Evolutionary conservation across 2,113 vertebrate species (phyloP), one percentile per base, ranked within the genome.

Genomic region (Holacanthus passer): DNA sequence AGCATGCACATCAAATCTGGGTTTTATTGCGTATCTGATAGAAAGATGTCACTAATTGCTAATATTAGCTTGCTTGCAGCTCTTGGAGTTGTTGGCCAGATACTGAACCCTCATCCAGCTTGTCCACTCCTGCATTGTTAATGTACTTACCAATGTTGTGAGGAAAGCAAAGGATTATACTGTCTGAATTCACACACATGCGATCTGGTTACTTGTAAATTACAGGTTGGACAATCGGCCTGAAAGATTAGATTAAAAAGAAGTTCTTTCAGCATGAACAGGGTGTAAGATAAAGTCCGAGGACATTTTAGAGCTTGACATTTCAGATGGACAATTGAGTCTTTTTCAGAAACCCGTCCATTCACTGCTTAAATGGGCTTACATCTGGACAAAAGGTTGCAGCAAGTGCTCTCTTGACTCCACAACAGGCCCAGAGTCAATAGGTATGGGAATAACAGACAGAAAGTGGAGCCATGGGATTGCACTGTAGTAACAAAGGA

Each of bases 401-500:
- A 88, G 55, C 86, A 88, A 93, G 83, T 90, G 82, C 68, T 92
- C 88, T 88, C 88, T 82, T 90, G 88, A 90, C 82, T 88, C 66
- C 53, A 81, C 82, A 73, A 83, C 83, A 82, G 83, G 74, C 75
- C 71, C 59, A 59, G 58, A 84, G 87, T 91, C 87, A 92, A 90
- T 89, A 87, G 88, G 77, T 87, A 85, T 31, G 82, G 59, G 79
- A 85, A 69, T 89, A 90, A 85, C 88, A 71, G 82, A 87, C 85
- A 53, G 84, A 88, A 89, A 86, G 72, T 85, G 77, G 90, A 90
- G 89, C 88, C 82, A 73, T 78, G 86, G 84, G 92, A 81, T 89
- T 90, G 83, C 90, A 85, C 88, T 80, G 83, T 85, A 74, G 89
- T 75, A 92, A 94, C 93, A 95, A 94, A 94, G 91, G 87, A 93